Percentiles rank a stretch among this genome's conserved stretches.
phyloP scores from a whole-genome alignment of 2,888 invertebrate genomes.

The Nomada fabriciana region DNA sequence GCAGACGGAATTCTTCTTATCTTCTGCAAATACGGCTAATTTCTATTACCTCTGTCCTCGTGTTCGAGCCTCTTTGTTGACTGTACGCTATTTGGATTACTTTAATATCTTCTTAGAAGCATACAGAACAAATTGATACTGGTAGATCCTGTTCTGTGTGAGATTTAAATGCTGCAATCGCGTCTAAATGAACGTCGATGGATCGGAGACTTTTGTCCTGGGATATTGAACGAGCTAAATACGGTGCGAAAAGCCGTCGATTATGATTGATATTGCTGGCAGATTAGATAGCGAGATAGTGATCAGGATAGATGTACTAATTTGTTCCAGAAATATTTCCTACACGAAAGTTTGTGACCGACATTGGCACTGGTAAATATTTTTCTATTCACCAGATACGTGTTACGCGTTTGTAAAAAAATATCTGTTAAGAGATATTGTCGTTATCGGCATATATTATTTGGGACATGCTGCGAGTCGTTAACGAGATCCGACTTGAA shows the following conservation, averaged over 20 bases:
- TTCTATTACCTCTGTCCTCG: constrained; percentile 18
- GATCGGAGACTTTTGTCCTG: not conserved
- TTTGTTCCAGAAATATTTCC: not conserved
- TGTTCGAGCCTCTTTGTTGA: not conserved
- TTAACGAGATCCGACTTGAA: constrained; percentile 7
- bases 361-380: constrained; percentile 21
- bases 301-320: not conserved
- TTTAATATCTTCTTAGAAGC: constrained; percentile 30
- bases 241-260: not conserved
- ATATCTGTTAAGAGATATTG: not conserved
- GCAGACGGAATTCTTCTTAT: not conserved
- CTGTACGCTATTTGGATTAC: constrained; percentile 24
- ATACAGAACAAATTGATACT: not conserved
- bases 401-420: not conserved
- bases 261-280: no score
- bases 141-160: not conserved
- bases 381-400: not conserved
- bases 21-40: constrained; percentile 27
- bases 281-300: constrained; percentile 5
- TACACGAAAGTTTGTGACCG: not conserved
- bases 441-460: constrained; percentile 28
- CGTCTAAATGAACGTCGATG: not conserved
- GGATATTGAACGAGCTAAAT: not conserved
- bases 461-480: not conserved
- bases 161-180: not conserved